These are phyloP conservation scores for Phaethon lepturus DNA, from an alignment of 2,113 vertebrate species.

Conservation along the genomic window DNA sequence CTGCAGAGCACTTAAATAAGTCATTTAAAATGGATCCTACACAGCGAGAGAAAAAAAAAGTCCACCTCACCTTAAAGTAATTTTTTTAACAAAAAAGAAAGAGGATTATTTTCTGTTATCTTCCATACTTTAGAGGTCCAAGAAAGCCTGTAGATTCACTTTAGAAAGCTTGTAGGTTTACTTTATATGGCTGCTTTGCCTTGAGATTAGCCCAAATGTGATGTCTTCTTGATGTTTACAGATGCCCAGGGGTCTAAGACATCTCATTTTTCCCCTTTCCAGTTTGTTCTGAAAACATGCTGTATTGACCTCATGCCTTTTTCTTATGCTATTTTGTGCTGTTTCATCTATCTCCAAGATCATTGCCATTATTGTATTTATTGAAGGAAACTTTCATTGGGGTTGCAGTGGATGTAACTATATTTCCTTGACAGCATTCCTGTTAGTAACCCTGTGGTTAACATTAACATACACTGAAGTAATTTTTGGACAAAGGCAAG, in stretches of 20 bases:
- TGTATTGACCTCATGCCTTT: not conserved
- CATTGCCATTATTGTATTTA: not conserved
- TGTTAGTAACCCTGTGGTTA: not conserved
- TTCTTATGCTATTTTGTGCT: not conserved
- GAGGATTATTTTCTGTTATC: not conserved
- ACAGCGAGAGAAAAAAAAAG: not conserved
- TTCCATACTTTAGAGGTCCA: not conserved
- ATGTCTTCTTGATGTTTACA: slow-evolving; percentile 42
- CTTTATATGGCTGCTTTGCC: not conserved
- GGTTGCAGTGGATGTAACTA: not conserved
- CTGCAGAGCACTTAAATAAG: slow-evolving; percentile 50
- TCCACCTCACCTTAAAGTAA: slow-evolving; percentile 5
- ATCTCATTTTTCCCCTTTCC: not conserved
- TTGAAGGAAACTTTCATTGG: not conserved
- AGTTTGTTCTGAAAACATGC: not conserved
- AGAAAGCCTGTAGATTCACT: not conserved
- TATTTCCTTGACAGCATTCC: not conserved
- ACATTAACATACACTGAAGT: not conserved
- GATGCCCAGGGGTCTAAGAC: not conserved
- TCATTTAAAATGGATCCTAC: slow-evolving; percentile 46
- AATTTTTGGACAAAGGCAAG: not conserved
- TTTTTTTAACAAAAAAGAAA: slow-evolving; percentile 1
- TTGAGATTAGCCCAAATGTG: not conserved
- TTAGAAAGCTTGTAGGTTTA: not conserved
- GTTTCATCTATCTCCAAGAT: not conserved